phyloP scores from a whole-genome alignment of 2,113 vertebrate genomes.

The Aldabrachelys gigantea region DNA sequence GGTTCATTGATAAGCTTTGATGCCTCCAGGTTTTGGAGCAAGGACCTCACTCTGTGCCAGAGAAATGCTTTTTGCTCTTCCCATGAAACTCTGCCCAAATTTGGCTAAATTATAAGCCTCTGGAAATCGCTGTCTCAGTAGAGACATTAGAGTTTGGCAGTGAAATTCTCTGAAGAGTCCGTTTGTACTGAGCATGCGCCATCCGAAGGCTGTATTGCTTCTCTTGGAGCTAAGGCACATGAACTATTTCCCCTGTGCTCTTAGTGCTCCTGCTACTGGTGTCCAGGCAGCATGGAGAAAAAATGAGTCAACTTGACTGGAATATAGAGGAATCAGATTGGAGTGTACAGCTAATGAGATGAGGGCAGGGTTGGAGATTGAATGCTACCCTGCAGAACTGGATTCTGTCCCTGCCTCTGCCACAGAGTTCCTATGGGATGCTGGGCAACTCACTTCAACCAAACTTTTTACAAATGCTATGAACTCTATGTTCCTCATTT shows the following conservation, averaged over 20 bases:
- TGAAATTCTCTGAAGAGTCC: background rate
- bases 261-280: background rate
- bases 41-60: background rate
- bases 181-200: background rate
- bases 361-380: background rate
- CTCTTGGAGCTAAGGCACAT: background rate
- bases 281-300: background rate
- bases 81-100: background rate
- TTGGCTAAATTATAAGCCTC: background rate
- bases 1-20: background rate
- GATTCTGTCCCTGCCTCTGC: background rate
- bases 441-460: background rate
- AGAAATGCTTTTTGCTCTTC: background rate
- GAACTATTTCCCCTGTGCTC: rapidly evolving
- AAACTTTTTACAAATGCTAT: rapidly evolving
- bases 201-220: background rate
- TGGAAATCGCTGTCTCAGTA: background rate
- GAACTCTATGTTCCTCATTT: background rate
- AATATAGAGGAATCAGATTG: background rate
- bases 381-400: background rate
- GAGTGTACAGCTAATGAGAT: background rate
- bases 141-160: background rate
- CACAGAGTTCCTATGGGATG: background rate
- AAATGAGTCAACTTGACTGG: rapidly evolving
- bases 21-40: background rate